phyloP scores from a whole-genome alignment of 2,888 invertebrate species.

The Eupithecia vulgata region DNA sequence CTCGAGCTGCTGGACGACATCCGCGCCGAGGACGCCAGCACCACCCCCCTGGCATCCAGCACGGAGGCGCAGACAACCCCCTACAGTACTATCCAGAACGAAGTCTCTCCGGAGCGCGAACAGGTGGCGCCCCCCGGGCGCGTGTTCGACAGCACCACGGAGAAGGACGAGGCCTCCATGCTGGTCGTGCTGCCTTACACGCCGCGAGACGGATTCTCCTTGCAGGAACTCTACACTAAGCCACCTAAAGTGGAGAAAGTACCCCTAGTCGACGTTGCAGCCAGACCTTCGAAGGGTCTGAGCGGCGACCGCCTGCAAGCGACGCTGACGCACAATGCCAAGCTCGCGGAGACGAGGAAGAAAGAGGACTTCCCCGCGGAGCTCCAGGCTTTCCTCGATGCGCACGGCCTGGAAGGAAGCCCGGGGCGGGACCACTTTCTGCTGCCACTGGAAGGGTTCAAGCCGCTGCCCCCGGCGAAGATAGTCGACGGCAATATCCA shows the following conservation, averaged over 20 bases:
- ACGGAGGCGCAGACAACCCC: constrained; percentile 43
- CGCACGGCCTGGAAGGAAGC: constrained; percentile 71
- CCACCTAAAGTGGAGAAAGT: constrained; percentile 86
- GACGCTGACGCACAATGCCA: constrained; percentile 55
- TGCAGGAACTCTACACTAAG: constrained; percentile 87
- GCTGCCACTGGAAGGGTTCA: constrained; percentile 76
- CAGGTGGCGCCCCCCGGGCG: constrained; percentile 45
- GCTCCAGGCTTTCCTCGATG: constrained; percentile 71
- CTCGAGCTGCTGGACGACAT: constrained; percentile 87
- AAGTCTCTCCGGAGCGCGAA: neutral
- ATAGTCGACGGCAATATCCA: constrained; percentile 71
- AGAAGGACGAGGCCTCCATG: constrained; percentile 70
- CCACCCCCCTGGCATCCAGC: constrained; percentile 51
- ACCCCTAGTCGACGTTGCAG: constrained; percentile 57
- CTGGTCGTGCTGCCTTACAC: constrained; percentile 88
- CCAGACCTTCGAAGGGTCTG: constrained; percentile 54
- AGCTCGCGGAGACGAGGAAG: constrained; percentile 56
- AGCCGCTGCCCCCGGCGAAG: constrained; percentile 73
- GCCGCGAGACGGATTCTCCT: constrained; percentile 80
- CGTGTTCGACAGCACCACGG: constrained; percentile 62
- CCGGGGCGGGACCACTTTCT: constrained; percentile 73
- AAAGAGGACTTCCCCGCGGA: constrained; percentile 65
- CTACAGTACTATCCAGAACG: constrained; percentile 57
- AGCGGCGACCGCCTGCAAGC: constrained; percentile 55
- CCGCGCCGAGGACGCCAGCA: constrained; percentile 79